These are phyloP conservation scores for Drosophila eohydei DNA, from an alignment of 2,888 invertebrate genomes.

Conservation along the genomic window DNA sequence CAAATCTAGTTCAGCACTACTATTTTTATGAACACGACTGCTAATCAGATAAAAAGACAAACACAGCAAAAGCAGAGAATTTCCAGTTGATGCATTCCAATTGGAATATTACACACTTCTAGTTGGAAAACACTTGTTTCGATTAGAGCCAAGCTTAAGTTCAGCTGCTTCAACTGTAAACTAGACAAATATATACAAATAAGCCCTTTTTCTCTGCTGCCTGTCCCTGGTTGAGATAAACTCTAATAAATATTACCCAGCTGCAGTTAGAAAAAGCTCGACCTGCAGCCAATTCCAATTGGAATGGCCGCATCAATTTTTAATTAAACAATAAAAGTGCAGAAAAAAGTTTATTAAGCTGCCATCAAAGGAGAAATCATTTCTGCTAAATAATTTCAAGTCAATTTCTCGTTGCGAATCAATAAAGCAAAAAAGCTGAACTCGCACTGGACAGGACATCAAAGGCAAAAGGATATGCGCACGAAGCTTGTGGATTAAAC, in stretches of 20 bases:
- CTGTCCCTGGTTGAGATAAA: neutral
- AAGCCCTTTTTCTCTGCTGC: neutral
- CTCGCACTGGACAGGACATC: conserved; percentile 8
- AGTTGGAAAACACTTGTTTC: neutral
- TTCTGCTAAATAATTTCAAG: conserved; percentile 11
- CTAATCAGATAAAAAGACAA: too few relatives aligned
- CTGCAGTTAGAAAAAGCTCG: neutral
- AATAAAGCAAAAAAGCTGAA: conserved; percentile 3
- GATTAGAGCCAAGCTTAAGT: neutral
- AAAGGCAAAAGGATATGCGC: conserved; percentile 20
- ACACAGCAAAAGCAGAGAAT: too few relatives aligned
- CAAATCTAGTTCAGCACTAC: too few relatives aligned
- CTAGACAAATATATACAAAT: neutral
- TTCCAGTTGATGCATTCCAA: too few relatives aligned
- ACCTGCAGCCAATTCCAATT: neutral
- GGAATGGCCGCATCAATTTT: neutral
- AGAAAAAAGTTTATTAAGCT: conserved; percentile 5
- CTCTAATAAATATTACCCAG: neutral
- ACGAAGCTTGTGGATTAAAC: conserved; percentile 37
- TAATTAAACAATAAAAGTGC: neutral
- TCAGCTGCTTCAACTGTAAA: neutral
- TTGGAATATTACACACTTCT: neutral
- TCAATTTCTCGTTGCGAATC: conserved; percentile 6
- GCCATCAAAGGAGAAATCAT: conserved; percentile 1
- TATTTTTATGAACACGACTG: too few relatives aligned